Evolutionary conservation across 2,888 invertebrate genomes (phyloP).

Genomic region (Choristoneura rosaceana): DNA sequence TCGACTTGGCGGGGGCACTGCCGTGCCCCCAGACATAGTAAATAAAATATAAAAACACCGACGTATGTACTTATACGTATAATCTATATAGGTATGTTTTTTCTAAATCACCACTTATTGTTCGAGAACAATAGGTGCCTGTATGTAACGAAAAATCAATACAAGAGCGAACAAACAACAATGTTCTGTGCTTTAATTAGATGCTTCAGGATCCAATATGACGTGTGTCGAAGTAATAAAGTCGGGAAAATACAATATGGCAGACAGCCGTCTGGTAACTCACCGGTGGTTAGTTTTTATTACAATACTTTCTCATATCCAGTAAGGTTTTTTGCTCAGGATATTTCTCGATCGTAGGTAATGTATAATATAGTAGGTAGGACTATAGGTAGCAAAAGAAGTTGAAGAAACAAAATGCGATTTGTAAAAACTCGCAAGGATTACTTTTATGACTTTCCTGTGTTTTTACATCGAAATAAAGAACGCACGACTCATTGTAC

Average conservation of each 20-base stretch:
- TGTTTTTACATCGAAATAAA: no score
- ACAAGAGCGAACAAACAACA: constrained; percentile 16
- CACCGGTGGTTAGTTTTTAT: constrained; percentile 5
- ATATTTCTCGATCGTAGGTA: background rate
- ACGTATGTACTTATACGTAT: no score
- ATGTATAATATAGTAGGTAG: background rate
- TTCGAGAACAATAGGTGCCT: background rate
- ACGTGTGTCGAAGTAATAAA: constrained; percentile 34
- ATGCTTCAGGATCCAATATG: constrained; percentile 17
- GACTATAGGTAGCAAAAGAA: no score
- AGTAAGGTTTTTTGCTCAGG: background rate
- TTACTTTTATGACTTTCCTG: no score
- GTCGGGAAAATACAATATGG: constrained; percentile 14
- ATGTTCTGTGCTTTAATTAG: constrained; percentile 24
- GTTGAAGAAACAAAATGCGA: no score
- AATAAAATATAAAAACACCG: no score
- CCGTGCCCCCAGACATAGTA: no score
- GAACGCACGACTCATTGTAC: no score
- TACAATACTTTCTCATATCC: background rate
- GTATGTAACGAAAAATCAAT: constrained; percentile 19
- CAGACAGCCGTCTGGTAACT: background rate
- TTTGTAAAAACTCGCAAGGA: no score
- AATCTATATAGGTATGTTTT: background rate
- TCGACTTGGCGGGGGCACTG: no score
- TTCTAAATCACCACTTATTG: background rate